A percentile compares a stretch with the other conserved stretches of the same genome.
phyloP scores from a whole-genome alignment of 2,797 vertebrate species.

The Hirundo rustica region DNA sequence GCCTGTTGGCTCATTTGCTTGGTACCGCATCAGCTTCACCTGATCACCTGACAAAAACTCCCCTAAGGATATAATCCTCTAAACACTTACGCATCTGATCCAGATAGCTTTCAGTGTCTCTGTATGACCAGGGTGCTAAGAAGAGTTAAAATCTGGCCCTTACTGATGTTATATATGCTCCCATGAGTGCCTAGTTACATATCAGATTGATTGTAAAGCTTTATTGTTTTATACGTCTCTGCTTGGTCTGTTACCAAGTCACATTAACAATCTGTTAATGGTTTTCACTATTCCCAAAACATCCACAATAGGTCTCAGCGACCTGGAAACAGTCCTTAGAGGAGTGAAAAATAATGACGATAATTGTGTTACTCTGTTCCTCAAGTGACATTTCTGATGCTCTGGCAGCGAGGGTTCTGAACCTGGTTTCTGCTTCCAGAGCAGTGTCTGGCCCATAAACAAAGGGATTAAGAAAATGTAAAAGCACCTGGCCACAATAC shows the following conservation, averaged over 20 bases:
- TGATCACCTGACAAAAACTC: background rate
- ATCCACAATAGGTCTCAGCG: constrained; percentile 59
- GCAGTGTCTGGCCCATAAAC: background rate
- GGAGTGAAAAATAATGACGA: constrained; percentile 21
- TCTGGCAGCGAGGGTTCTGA: background rate
- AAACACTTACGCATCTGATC: background rate
- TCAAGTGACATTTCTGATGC: constrained; percentile 46
- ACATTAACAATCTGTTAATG: constrained; percentile 74
- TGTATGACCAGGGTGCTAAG: background rate
- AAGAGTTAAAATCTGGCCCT: constrained; percentile 23
- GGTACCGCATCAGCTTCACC: background rate
- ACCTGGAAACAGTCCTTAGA: constrained; percentile 64
- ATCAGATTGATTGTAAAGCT: constrained; percentile 67
- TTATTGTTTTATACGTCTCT: constrained; percentile 69
- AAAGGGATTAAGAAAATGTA: background rate
- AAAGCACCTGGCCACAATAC: background rate
- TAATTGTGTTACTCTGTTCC: constrained; percentile 42
- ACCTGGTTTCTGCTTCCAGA: background rate
- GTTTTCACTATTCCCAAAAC: constrained; percentile 68
- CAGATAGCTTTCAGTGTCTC: background rate
- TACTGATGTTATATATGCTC: constrained; percentile 4
- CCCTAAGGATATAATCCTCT: background rate
- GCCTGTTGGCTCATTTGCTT: background rate
- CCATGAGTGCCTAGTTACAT: constrained; percentile 54
- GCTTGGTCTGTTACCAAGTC: constrained; percentile 66